Percentiles rank a stretch among this genome's conserved stretches.
Evolutionary conservation across 2,113 vertebrate genomes (phyloP).

Genomic region (Proteles cristata): DNA sequence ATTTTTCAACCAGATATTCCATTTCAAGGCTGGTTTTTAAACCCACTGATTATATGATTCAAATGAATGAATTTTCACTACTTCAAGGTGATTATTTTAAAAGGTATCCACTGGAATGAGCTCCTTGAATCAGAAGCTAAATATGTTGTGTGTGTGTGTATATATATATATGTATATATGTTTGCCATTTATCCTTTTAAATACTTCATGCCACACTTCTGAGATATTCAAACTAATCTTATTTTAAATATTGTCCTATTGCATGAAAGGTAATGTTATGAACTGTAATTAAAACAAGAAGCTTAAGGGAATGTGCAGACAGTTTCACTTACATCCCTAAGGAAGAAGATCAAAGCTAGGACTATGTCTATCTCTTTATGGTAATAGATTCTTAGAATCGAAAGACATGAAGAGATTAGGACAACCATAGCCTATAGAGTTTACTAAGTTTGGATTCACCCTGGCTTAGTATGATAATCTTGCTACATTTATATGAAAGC

Average conservation of each 20-base stretch:
- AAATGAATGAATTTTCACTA: conserved; percentile 18
- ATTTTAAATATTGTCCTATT: conserved; percentile 48
- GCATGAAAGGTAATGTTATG: not conserved
- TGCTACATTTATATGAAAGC: not conserved
- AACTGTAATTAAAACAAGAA: conserved; percentile 67
- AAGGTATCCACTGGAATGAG: not conserved
- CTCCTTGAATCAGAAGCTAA: conserved; percentile 23
- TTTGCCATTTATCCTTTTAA: conserved; percentile 60
- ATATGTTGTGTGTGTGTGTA: not conserved
- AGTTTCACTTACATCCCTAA: conserved; percentile 39
- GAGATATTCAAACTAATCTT: conserved; percentile 37
- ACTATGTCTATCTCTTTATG: not conserved
- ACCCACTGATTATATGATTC: not conserved
- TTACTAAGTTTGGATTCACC: conserved; percentile 19
- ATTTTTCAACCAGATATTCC: conserved; percentile 48
- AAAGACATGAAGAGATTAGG: conserved; percentile 7
- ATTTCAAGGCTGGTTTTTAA: conserved; percentile 41
- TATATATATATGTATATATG: not conserved
- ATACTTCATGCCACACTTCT: conserved; percentile 19
- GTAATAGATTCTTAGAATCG: conserved; percentile 41
- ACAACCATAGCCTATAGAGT: not conserved
- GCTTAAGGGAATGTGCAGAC: conserved; percentile 10
- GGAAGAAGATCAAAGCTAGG: conserved; percentile 58
- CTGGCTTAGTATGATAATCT: not conserved
- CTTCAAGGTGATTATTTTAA: not conserved